Evolutionary conservation across 2,113 vertebrate genomes (phyloP), one percentile per base, ranked within the genome.

Genomic region (Anoura caudifer): DNA sequence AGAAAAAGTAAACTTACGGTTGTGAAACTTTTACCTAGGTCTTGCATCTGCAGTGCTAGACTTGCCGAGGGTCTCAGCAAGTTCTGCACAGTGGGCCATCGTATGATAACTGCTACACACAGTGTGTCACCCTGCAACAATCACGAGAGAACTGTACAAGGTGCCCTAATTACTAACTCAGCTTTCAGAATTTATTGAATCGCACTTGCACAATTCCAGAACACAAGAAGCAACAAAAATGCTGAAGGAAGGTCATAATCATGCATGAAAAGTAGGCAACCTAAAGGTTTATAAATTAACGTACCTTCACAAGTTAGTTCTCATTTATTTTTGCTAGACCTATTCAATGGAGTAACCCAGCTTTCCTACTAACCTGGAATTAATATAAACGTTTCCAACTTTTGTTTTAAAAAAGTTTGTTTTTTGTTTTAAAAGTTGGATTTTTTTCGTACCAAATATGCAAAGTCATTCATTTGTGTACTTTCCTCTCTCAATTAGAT

Each of bases 1-100:
- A 82, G 50, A 73, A 93, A 96, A 92, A 97, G 85, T 91, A 70
- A 97, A 85, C 83, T 90, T 84, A 16, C 87, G 86, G 81, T 70
- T 47, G 15, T 24, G 16, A 43, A 96, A 83, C 92, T 95, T 96
- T 92, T 11, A 41, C 50, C 41, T 36, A 38, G 38, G 31, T 50
- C 2, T 75, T 47, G 24, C 83, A 56, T 91, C 47, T 45, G 4
- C 1, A 41, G 79, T 0, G 7, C 31, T 26, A 33, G 67, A 36
- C 16, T 12, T n/a, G n/a, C n/a, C n/a, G n/a, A 13, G 17, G 54
- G 19, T 38, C 16, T 80, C 33, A 54, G 54, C 4, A 22, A 45
- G 33, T 24, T 38, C 56, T 38, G 3, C 3, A 41, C 8, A 3
- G 26, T 38, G 56, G 91, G 14, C 67, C 36, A 45, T 1, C n/a